Evolutionary conservation across 2,797 vertebrate genomes (phyloP), one percentile per base, ranked within the genome.

Genomic region (Cuniculus paca): DNA sequence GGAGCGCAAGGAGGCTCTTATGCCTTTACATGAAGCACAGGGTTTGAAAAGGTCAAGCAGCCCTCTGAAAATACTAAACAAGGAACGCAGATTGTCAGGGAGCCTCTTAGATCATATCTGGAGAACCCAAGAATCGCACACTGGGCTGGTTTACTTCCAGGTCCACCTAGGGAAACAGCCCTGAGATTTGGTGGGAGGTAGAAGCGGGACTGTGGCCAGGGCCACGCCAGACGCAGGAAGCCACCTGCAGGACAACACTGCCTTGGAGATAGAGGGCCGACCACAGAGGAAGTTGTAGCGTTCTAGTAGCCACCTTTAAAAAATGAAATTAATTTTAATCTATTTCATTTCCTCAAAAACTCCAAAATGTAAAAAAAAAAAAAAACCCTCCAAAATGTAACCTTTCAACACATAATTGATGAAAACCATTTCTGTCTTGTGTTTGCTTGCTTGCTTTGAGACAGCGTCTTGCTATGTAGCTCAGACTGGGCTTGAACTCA

Each of bases 21-120:
- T 7, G 19, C 87, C 72, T 70, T 70, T 75, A 19, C 28, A 24
- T 14, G 24, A 94, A 56, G 68, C 26, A 48, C 17, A 82, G 88
- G 61, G 81, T 90, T 96, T 70, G 79, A 26, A 94, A 97, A 97
- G 95, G 81, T 94, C 93, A 92, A 48, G 92, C 16, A 74, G 63
- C 79, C 68, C 42, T 79, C 88, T 89, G 91, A 95, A 94, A 80
- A 75, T 8, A 94, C 54, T 63, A 84, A 28, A 82, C 85, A 86
- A 36, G 60, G 6, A 13, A 68, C 34, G 74, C 36, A 65, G 26
- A n/a, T 12, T 96, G 94, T 72, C 70, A 86, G 95, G 92, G 54
- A 93, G 58, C 74, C 52, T 19, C 61, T 88, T 54, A 56, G 56
- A 70, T 91, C 42, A 56, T 52, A 17, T 16, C 78, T 48, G 70